Evolutionary conservation across 2,113 vertebrate species (phyloP), one percentile per base, ranked within the genome.

Genomic region (Melanotaenia duboulayi): DNA sequence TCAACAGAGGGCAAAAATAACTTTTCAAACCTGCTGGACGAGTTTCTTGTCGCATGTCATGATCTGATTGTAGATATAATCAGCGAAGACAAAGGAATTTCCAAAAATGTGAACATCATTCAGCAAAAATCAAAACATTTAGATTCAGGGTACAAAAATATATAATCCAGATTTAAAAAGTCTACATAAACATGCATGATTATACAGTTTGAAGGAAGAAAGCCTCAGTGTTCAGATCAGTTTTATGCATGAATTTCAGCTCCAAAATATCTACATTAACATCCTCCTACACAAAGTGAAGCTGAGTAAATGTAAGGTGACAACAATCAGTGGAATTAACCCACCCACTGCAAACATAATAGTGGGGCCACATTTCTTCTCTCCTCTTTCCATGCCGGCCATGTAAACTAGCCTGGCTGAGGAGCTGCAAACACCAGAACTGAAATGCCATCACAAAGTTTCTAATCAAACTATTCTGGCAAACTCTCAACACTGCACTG

Each of bases 401-500:
- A 39, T 13, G 1, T 65, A 65, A 75, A 73, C 70, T 3, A 16
- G 55, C 23, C 70, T 3, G 12, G 55, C 23, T 49, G 39, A 77
- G n/a, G 57, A 65, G 77, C 77, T 77, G 54, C 76, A 65, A 54
- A 28, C 48, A 62, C 65, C 39, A 62, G 72, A 71, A 54, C 59
- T 68, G 46, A 65, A 63, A 70, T 66, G 66, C 81, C 85, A 92
- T 91, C 85, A 76, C 68, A 17, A 78, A 63, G 44, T 55, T 54
- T 66, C 52, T 56, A 49, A 79, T 70, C 78, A 70, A 87, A 81
- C 73, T 65, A 56, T 72, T 78, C 72, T 73, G 51, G 37, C 55
- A 76, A n/a, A 72, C 55, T 42, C 69, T 84, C 63, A 42, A 23
- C 61, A 25, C 42, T 28, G 71, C 44, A 42, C n/a, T 49, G 67